A percentile compares a stretch with the other conserved stretches of the same genome.
phyloP scores from a whole-genome alignment of 2,113 vertebrate genomes.

The Theristicus caerulescens region DNA sequence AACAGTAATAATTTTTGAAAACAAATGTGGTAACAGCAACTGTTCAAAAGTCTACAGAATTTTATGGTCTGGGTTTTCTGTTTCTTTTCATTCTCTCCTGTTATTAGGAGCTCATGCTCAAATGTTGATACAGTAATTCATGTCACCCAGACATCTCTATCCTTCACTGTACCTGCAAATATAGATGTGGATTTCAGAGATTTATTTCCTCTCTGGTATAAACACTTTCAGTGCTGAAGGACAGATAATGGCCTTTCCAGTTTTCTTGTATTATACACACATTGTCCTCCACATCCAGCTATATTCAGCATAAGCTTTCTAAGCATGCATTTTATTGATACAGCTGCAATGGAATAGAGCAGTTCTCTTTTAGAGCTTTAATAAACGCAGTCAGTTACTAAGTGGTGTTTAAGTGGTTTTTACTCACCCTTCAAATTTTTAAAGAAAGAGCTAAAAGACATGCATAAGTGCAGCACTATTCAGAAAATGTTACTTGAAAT shows the following conservation, averaged over 20 bases:
- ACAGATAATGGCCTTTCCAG: background rate
- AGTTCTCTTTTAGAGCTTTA: background rate
- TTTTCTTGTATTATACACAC: background rate
- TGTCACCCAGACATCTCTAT: background rate
- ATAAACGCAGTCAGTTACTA: background rate
- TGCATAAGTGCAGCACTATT: background rate
- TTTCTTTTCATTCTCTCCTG: background rate
- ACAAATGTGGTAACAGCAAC: background rate
- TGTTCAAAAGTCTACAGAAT: background rate
- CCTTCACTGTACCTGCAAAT: constrained; percentile 9
- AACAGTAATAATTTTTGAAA: background rate
- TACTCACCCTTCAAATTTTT: background rate
- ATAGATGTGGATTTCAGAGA: constrained; percentile 11
- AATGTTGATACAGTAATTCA: background rate
- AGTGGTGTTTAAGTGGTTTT: background rate
- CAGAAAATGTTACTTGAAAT: background rate
- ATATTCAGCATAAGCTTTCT: background rate
- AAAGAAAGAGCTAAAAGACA: background rate
- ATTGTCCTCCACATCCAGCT: background rate
- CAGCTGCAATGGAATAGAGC: background rate
- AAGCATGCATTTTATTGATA: background rate
- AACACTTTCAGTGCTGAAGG: background rate
- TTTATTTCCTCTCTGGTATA: constrained; percentile 1
- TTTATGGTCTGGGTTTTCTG: background rate
- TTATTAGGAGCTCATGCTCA: background rate